Percentiles rank a stretch among this genome's conserved stretches.
Evolutionary conservation across 2,113 vertebrate genomes (phyloP).

Genomic region (Salvelinus fontinalis): DNA sequence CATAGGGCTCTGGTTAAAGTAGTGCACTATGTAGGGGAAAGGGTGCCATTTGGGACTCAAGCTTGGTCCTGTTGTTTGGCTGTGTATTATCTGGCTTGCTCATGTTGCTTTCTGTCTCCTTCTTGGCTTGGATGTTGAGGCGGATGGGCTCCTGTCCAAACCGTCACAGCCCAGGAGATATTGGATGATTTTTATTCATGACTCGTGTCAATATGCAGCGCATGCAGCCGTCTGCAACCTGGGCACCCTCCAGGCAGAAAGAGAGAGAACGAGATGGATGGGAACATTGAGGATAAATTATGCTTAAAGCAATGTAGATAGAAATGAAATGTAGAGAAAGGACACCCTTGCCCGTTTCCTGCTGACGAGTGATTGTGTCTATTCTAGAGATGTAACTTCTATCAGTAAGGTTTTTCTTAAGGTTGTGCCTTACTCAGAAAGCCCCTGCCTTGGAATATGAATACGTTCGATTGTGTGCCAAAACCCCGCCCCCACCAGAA

Average conservation of each 20-base stretch:
- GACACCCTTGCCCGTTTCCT: neutral
- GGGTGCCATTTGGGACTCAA: no score
- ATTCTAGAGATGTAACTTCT: neutral
- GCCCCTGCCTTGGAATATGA: no score
- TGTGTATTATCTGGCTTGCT: neutral
- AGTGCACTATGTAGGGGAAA: no score
- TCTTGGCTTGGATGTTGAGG: neutral
- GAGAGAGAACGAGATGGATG: neutral
- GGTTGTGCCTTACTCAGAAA: no score
- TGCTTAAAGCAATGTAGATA: no score
- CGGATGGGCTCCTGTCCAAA: neutral
- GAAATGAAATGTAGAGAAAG: neutral
- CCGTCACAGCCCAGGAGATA: neutral
- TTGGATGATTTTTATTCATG: neutral
- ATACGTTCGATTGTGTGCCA: no score
- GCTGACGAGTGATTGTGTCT: no score
- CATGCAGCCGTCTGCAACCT: conserved; percentile 14
- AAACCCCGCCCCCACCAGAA: no score
- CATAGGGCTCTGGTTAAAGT: no score
- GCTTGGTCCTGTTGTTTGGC: neutral
- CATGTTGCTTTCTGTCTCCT: neutral
- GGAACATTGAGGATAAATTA: no score
- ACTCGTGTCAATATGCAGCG: conserved; percentile 21
- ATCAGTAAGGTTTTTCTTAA: no score
- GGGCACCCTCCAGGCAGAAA: neutral